Evolutionary conservation across 1,140 invertebrate species (phyloP).

Genomic region (Drosophila teissieri): DNA sequence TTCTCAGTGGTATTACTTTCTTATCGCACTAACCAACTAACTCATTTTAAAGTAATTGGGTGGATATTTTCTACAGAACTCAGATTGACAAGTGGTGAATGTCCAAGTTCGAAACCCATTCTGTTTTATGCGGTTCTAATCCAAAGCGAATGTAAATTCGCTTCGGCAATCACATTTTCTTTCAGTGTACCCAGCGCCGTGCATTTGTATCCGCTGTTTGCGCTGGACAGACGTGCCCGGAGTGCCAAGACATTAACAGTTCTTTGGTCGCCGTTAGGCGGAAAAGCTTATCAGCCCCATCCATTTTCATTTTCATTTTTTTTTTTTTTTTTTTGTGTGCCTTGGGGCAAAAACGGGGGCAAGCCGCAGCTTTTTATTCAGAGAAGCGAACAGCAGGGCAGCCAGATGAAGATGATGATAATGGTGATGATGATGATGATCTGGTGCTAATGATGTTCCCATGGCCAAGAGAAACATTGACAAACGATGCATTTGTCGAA

Average conservation of each 20-base stretch:
- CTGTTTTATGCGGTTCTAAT: too few species aligned
- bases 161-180: neutral
- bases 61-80: too few species aligned
- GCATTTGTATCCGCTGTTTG: constrained; percentile 9
- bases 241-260: constrained; percentile 27
- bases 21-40: too few species aligned
- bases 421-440: constrained; percentile 1
- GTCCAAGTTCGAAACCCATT: too few species aligned
- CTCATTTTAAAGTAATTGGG: too few species aligned
- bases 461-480: constrained; percentile 33
- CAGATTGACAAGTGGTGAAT: too few species aligned
- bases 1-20: too few species aligned
- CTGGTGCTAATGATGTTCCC: constrained; percentile 29
- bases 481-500: constrained; percentile 41
- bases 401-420: neutral
- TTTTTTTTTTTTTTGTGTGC: too few species aligned
- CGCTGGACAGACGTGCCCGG: constrained; percentile 19
- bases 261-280: constrained; percentile 40
- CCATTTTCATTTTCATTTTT: neutral
- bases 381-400: constrained; percentile 4
- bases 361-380: constrained; percentile 4
- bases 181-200: neutral
- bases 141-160: too few species aligned
- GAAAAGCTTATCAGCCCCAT: constrained; percentile 32
- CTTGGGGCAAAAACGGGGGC: constrained; percentile 14